Evolutionary conservation across 1,140 invertebrate species (phyloP).

Genomic region (Melipona quadrifasciata): DNA sequence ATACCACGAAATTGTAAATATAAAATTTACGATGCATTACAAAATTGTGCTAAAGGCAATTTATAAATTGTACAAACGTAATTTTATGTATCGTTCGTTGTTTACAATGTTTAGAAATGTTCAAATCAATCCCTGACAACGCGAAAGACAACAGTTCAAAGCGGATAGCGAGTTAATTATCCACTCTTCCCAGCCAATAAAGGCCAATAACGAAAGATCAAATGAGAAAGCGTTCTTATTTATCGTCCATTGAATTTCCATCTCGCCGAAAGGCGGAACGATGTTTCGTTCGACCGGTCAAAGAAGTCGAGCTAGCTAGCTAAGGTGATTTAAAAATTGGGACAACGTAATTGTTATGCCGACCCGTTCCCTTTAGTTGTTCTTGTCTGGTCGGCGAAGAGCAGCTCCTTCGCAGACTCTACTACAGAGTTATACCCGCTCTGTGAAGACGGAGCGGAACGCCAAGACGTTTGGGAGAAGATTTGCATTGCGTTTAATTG

Average conservation of each 20-base stretch:
- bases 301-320: background rate
- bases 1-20: too few species aligned
- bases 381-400: background rate
- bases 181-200: background rate
- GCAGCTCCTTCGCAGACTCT: slow-evolving; percentile 6
- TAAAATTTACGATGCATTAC: too few species aligned
- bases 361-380: background rate
- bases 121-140: too few species aligned
- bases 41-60: too few species aligned
- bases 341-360: background rate
- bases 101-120: too few species aligned
- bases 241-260: background rate
- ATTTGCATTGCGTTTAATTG: slow-evolving; percentile 33
- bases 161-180: background rate
- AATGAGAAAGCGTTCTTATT: slow-evolving; percentile 19
- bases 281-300: background rate
- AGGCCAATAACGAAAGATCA: background rate
- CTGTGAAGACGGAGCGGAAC: background rate
- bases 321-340: slow-evolving; percentile 18
- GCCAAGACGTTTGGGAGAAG: slow-evolving; percentile 1
- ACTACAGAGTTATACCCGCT: background rate
- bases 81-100: too few species aligned
- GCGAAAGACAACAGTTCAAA: background rate
- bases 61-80: too few species aligned
- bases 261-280: background rate